phyloP scores from a whole-genome alignment of 2,888 invertebrate genomes.

The Enchytraeus crypticus region DNA sequence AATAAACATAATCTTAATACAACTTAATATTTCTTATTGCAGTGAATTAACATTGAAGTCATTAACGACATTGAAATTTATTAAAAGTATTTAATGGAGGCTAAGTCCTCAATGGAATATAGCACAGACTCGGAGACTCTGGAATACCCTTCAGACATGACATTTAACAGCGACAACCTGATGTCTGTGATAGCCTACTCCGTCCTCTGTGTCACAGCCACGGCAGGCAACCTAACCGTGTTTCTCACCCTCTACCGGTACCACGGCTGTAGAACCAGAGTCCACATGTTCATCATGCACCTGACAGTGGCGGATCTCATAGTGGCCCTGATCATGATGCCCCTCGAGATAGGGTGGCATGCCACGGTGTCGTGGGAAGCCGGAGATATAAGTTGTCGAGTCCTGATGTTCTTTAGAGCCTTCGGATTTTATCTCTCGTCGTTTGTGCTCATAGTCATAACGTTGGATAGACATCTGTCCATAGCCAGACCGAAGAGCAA shows the following conservation, averaged over 20 bases:
- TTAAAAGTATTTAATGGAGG: too few relatives aligned
- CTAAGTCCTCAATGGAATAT: too few relatives aligned
- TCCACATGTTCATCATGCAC: slow-evolving; percentile 69
- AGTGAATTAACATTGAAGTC: too few relatives aligned
- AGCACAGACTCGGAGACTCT: too few relatives aligned
- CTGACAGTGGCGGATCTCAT: slow-evolving; percentile 69
- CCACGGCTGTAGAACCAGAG: slow-evolving; percentile 57
- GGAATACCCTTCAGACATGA: not conserved
- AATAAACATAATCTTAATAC: too few relatives aligned
- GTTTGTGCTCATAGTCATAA: slow-evolving; percentile 66
- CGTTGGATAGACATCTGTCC: slow-evolving; percentile 64
- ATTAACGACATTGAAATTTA: too few relatives aligned
- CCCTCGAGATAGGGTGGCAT: slow-evolving; percentile 61
- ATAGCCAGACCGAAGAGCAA: slow-evolving; percentile 60
- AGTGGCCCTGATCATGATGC: slow-evolving; percentile 70
- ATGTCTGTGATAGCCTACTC: not conserved
- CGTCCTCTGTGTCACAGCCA: not conserved
- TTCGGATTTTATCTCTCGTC: slow-evolving; percentile 71
- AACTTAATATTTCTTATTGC: too few relatives aligned
- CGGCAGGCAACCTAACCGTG: slow-evolving; percentile 66
- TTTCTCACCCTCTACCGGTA: slow-evolving; percentile 62
- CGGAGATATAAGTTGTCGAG: slow-evolving; percentile 65
- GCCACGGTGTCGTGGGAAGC: slow-evolving; percentile 69
- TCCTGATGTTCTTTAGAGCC: slow-evolving; percentile 62
- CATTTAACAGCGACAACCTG: not conserved